Base-by-base conservation (phyloP, 2,888 invertebrate genomes). In the Agapostemon virescens region DNA sequence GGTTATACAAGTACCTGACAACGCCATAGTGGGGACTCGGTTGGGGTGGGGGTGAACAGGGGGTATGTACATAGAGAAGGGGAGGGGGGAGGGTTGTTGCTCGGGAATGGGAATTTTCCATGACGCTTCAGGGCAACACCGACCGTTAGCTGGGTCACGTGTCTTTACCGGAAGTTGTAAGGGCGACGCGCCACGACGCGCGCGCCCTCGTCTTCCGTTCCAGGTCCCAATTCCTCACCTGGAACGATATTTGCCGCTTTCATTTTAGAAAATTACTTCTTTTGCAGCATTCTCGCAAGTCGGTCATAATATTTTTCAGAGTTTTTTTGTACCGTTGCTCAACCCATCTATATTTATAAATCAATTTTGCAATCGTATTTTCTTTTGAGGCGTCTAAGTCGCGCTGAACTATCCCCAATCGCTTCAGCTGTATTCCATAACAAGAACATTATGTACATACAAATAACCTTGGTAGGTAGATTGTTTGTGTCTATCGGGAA, bases 41-140 rank as follows among this genome's bases (percentile, higher is more conserved):
- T 55, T 23, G 63, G 68, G 74, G 70, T 36, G 66, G 78, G 77
- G 74, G 45, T 23, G 74, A 71, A 77, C 71, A 81, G 84, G 86
- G 84, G 87, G 69, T 74, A 82, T 84, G 82, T 85, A 85, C 64
- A 85, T 77, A 76, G 74, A 20, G 61, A 55, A 55, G 79, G 5
- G 77, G 40, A 33, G 77, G 40, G 74, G 67, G 73, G 88, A 79
- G 85, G 82, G 79, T 80, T 79, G 82, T 81, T 83, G 82, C 79
- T 86, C 84, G 86, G 87, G 86, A 89, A 89, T 89, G 88, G 90
- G 88, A 91, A 92, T 91, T 92, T 92, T 92, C 92, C 92, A 90
- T 90, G 88, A 90, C 87, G 88, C 86, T 86, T 88, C 72, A 42
- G 77, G 78, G 77, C 79, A 77, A 77, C 80, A 64, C 74, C 77